These are phyloP conservation scores for Leucozona laternaria DNA, from an alignment of 2,888 invertebrate species.

Conservation along the genomic window DNA sequence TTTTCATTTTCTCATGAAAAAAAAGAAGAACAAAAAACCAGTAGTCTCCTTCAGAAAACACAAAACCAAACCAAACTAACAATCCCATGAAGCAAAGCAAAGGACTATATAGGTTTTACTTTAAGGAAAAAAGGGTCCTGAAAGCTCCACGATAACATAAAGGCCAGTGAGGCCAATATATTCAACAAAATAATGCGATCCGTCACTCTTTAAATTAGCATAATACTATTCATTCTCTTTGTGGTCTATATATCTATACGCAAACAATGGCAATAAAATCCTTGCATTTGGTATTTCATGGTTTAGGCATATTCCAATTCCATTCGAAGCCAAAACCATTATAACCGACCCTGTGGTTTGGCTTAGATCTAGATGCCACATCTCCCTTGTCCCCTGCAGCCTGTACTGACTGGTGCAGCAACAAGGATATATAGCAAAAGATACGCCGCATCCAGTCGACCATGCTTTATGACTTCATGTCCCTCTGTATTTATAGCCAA, in stretches of 20 bases:
- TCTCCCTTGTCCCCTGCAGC: background rate
- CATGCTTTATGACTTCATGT: conserved; percentile 56
- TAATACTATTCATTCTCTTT: conserved; percentile 36
- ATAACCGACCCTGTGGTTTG: conserved; percentile 47
- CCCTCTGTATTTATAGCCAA: conserved; percentile 35
- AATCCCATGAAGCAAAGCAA: conserved; percentile 3
- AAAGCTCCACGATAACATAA: conserved; percentile 10
- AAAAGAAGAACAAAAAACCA: background rate
- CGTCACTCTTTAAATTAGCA: conserved; percentile 66
- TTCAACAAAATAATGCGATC: conserved; percentile 56
- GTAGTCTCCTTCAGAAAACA: conserved; percentile 26
- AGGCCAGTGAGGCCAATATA: conserved; percentile 26
- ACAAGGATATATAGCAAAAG: conserved; percentile 11
- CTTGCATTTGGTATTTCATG: conserved; percentile 58
- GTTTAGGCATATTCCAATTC: conserved; percentile 58
- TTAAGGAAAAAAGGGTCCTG: conserved; percentile 22
- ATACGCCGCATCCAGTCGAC: conserved; percentile 56
- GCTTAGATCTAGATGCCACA: conserved; percentile 54
- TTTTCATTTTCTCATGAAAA: background rate
- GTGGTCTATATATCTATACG: conserved; percentile 17
- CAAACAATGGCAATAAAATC: conserved; percentile 69
- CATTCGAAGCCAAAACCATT: conserved; percentile 27
- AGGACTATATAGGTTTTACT: background rate
- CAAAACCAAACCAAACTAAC: conserved; percentile 16
- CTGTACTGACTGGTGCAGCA: background rate